phyloP scores from a whole-genome alignment of 2,888 invertebrate genomes.

The Drosophila formosana region DNA sequence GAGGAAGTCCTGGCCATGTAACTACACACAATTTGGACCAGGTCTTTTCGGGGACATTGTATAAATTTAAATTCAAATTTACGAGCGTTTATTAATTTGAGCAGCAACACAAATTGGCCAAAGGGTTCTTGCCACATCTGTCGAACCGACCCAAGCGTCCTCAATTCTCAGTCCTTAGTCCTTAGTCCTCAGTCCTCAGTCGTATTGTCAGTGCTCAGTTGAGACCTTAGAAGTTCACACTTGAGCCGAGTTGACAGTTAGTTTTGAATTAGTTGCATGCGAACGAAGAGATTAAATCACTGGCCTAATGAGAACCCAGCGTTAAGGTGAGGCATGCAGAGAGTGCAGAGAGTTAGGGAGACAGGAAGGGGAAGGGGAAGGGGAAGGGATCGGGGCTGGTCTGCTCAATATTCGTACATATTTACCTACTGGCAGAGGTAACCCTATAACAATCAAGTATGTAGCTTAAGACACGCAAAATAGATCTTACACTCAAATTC shows the following conservation, averaged over 20 bases:
- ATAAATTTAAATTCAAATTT: slow-evolving; percentile 78
- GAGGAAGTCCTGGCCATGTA: slow-evolving; percentile 16
- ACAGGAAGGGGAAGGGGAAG: neutral
- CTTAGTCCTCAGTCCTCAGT: neutral
- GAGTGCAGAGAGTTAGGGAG: slow-evolving; percentile 4
- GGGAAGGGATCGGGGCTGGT: neutral
- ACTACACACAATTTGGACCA: slow-evolving; percentile 1
- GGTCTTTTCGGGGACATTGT: slow-evolving; percentile 43
- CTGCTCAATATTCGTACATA: slow-evolving; percentile 40
- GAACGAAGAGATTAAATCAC: slow-evolving; percentile 39
- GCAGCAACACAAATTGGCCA: slow-evolving; percentile 50
- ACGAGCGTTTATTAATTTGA: slow-evolving; percentile 71
- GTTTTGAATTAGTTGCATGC: slow-evolving; percentile 53
- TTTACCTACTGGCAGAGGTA: slow-evolving; percentile 64
- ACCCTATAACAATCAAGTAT: slow-evolving; percentile 72
- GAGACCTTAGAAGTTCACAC: slow-evolving; percentile 12
- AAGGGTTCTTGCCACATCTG: slow-evolving; percentile 51
- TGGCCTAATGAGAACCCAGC: slow-evolving; percentile 32
- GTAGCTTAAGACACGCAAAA: slow-evolving; percentile 65
- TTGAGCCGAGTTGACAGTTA: slow-evolving; percentile 36
- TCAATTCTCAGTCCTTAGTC: neutral
- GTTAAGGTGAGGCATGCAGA: slow-evolving; percentile 25
- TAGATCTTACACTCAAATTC: slow-evolving; percentile 63
- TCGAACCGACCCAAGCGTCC: neutral
- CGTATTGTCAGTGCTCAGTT: neutral